phyloP scores from a whole-genome alignment of 2,888 invertebrate genomes.

The Endotricha flammealis region DNA sequence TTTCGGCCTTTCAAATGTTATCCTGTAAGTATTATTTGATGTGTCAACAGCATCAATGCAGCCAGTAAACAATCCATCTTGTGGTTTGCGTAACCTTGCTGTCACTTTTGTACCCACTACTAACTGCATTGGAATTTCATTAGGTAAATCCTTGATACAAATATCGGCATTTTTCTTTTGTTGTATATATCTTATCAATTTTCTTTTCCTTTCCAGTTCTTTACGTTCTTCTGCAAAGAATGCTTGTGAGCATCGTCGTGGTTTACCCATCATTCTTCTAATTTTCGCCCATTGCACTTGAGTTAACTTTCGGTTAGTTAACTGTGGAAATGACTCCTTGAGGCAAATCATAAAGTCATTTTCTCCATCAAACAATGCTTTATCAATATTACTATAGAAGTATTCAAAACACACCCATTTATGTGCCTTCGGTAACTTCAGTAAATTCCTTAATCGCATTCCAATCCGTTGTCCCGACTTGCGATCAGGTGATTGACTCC shows the following conservation, averaged over 20 bases:
- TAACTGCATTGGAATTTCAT: conserved; percentile 95
- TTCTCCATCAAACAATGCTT: conserved; percentile 94
- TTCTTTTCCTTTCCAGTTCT: conserved; percentile 92
- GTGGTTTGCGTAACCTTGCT: conserved; percentile 92
- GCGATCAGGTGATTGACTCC: conserved; percentile 83
- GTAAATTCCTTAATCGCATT: conserved; percentile 90
- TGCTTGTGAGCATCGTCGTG: conserved; percentile 94
- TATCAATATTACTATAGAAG: conserved; percentile 99
- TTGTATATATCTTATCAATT: conserved; percentile 94
- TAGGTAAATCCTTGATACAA: conserved; percentile 91
- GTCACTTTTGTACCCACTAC: conserved; percentile 97
- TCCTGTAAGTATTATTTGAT: conserved; percentile 94
- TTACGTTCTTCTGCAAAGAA: conserved; percentile 97
- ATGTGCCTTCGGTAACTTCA: conserved; percentile 98
- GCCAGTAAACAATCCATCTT: conserved; percentile 96
- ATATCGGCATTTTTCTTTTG: conserved; percentile 91
- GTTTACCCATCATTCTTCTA: conserved; percentile 97
- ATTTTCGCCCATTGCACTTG: conserved; percentile 97
- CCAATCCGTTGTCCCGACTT: conserved; percentile 94
- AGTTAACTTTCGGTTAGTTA: conserved; percentile 90
- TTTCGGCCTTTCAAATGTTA: conserved; percentile 94
- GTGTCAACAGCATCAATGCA: conserved; percentile 97
- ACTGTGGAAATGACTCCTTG: conserved; percentile 94
- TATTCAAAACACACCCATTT: conserved; percentile 99
- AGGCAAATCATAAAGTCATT: conserved; percentile 97